Base-by-base conservation (phyloP, 2,797 vertebrate species). In the Prionace glauca region DNA sequence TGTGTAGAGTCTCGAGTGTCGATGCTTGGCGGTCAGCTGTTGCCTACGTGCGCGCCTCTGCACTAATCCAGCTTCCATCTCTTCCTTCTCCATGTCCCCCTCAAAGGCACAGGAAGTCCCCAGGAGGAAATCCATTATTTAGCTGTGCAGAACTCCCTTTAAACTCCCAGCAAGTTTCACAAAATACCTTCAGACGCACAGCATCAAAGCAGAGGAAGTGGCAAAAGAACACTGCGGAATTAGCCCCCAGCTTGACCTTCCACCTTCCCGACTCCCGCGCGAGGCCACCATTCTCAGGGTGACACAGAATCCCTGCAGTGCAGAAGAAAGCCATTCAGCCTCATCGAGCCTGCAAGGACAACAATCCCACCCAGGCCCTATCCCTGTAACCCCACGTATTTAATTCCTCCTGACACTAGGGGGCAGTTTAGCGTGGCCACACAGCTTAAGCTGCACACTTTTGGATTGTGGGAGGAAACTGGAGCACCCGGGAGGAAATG, bases 121-220 rank as follows among this genome's bases (percentile, higher is more conserved):
- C 56, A 62, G 56, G 62, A 56, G 87, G 87, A 32, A 60, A 90
- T 90, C 87, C 60, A 62, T 90, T 60, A 62, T n/a, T 90, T 62
- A 60, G 32, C n/a, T 18, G 60, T 18, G 50, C 50, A 60, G 50
- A 60, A 56, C 56, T 88, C 86, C 26, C 26, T 60, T 62, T 56
- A 88, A 88, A 90, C 87, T 62, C 56, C 32, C 29, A 32, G 56
- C 32, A n/a, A 4, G 12, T 90, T 62, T 90, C 29, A 60, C 87
- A 90, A 90, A 90, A 90, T 62, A n/a, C 87, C 87, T 50, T 90
- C 62, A 32, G 12, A 90, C 18, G 5, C 62, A 29, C 56, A 90
- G 87, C 87, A 62, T 62, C 87, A 90, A 90, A 90, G 87, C 29
- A 62, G 2, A n/a, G 87, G 87, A 90, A 32, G 87, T 62, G 87